Conservation (phyloP, 2,888 invertebrate genomes). For the Sussaba pulchella region DNA sequence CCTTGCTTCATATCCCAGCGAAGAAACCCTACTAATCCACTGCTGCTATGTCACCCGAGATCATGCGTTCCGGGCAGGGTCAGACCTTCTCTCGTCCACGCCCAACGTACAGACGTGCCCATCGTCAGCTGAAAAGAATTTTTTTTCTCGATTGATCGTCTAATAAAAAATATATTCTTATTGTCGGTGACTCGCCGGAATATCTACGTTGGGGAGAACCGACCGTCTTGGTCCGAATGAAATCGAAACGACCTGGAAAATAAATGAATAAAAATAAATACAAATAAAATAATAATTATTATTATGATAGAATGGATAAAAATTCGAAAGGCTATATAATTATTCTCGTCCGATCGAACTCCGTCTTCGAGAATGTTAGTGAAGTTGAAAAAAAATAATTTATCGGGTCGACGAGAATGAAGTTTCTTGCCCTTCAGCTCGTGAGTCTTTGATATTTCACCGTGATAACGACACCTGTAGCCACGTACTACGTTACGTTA, state of each 20-base stretch:
- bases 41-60: slow-evolving; percentile 28
- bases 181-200: neutral
- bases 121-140: slow-evolving; percentile 6
- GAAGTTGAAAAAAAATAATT: too few relatives aligned
- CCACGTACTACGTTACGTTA: too few relatives aligned
- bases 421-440: neutral
- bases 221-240: slow-evolving; percentile 69
- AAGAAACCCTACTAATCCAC: slow-evolving; percentile 52
- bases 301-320: too few relatives aligned
- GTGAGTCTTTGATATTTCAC: neutral
- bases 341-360: too few relatives aligned
- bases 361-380: too few relatives aligned
- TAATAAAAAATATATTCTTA: neutral
- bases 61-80: slow-evolving; percentile 15
- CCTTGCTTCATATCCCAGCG: slow-evolving; percentile 33
- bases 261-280: too few relatives aligned
- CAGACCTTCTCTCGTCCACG: slow-evolving; percentile 26
- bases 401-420: neutral
- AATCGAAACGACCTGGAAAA: slow-evolving; percentile 65
- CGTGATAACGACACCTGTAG: neutral
- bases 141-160: slow-evolving; percentile 33
- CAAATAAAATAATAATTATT: too few relatives aligned
- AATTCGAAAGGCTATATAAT: too few relatives aligned
- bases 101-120: slow-evolving; percentile 9
- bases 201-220: slow-evolving; percentile 26